A percentile compares a stretch with the other conserved stretches of the same genome.
Conservation (phyloP, 2,113 vertebrate genomes). For the Rhinoptilus africanus region DNA sequence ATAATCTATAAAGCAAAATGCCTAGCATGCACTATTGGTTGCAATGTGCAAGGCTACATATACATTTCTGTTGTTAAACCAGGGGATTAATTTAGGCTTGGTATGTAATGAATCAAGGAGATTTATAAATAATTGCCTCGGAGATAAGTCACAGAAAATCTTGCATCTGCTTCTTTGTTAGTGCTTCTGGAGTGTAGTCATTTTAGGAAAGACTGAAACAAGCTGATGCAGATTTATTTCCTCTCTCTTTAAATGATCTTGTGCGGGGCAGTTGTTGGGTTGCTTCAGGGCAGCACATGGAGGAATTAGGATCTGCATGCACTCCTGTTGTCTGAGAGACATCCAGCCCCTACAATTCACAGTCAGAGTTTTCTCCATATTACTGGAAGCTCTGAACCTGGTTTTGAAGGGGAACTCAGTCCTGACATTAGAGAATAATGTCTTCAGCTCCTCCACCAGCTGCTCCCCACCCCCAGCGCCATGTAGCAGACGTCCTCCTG, state of each 20-base stretch:
- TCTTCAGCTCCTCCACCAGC: neutral
- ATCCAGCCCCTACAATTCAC: rapidly evolving
- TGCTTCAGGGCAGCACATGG: neutral
- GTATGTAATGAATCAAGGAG: neutral
- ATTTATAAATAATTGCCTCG: slow-evolving; percentile 55
- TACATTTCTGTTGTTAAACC: slow-evolving; percentile 10
- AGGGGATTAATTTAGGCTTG: slow-evolving; percentile 41
- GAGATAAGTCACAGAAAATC: slow-evolving; percentile 48
- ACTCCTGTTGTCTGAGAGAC: neutral
- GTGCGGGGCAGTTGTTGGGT: neutral
- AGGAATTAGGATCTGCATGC: neutral
- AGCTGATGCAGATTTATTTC: slow-evolving; percentile 13
- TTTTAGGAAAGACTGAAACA: slow-evolving; percentile 44
- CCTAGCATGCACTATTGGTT: neutral
- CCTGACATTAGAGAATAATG: neutral
- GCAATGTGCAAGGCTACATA: neutral
- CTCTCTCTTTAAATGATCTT: neutral
- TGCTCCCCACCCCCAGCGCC: rapidly evolving
- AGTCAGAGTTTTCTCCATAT: neutral
- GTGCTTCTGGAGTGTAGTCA: slow-evolving; percentile 34
- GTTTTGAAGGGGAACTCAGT: neutral
- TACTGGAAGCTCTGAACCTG: neutral
- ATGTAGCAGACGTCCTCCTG: neutral
- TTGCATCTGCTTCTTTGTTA: slow-evolving; percentile 62
- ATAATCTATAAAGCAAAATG: slow-evolving; percentile 6